A percentile compares a stretch with the other conserved stretches of the same genome.
Conservation (phyloP, 2,888 invertebrate species). For the Heliconius sara region DNA sequence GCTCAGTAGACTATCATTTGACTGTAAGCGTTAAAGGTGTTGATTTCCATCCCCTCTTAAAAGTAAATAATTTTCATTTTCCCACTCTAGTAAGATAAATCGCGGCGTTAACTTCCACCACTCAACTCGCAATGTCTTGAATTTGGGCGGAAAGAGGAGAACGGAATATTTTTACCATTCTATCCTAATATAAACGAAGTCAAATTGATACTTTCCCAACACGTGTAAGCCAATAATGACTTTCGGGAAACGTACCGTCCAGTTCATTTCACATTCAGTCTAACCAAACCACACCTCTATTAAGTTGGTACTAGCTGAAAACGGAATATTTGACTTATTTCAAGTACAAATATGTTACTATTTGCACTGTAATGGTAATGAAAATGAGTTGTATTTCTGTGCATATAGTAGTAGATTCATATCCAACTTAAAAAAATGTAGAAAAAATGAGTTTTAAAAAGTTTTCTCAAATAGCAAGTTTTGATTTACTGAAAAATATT, state of each 20-base stretch:
- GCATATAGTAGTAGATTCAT: background rate
- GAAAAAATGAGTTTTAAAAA: background rate
- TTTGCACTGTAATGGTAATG: background rate
- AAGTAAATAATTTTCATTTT: too few species aligned
- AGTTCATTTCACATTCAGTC: slow-evolving; percentile 34
- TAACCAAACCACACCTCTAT: slow-evolving; percentile 37
- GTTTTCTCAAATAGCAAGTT: too few species aligned
- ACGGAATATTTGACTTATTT: slow-evolving; percentile 31
- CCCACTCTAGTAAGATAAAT: too few species aligned
- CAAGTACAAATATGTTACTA: slow-evolving; percentile 28
- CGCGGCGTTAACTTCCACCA: too few species aligned
- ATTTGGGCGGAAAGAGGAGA: background rate
- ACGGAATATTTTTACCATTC: background rate
- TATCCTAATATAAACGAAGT: background rate
- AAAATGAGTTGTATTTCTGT: background rate
- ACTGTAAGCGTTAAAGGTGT: too few species aligned
- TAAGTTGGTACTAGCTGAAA: slow-evolving; percentile 35
- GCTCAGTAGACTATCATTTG: too few species aligned
- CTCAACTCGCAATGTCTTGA: too few species aligned
- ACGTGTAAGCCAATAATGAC: slow-evolving; percentile 9
- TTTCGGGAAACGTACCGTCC: background rate
- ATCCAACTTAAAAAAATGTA: background rate
- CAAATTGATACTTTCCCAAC: background rate
- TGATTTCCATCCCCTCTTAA: too few species aligned
- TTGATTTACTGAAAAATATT: too few species aligned